Conservation (phyloP, 2,888 invertebrate genomes). For the Acanthopleura granulata region DNA sequence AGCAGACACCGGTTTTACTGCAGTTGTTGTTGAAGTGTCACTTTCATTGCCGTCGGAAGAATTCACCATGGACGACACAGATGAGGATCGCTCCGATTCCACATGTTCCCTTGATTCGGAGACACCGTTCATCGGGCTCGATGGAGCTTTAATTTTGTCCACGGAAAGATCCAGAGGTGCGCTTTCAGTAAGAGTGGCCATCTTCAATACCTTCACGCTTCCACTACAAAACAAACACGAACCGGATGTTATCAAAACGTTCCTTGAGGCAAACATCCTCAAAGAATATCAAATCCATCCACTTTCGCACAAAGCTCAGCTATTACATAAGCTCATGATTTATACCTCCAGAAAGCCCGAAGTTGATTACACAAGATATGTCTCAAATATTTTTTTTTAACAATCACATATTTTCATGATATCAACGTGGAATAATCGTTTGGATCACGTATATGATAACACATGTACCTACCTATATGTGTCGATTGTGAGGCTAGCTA, state of each 20-base stretch:
- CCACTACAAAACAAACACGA: not conserved
- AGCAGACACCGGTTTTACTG: constrained; percentile 15
- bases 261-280: too few relatives aligned
- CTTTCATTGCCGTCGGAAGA: constrained; percentile 39
- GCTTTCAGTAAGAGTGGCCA: constrained; percentile 16
- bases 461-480: too few relatives aligned
- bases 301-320: too few relatives aligned
- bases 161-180: constrained; percentile 10
- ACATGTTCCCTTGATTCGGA: constrained; percentile 22
- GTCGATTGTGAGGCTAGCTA: too few relatives aligned
- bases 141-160: constrained; percentile 4
- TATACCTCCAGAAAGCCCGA: too few relatives aligned
- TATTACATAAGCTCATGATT: too few relatives aligned
- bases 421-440: too few relatives aligned
- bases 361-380: too few relatives aligned
- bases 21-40: constrained; percentile 30
- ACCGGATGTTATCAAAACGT: not conserved
- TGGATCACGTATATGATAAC: too few relatives aligned
- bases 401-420: too few relatives aligned
- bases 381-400: too few relatives aligned
- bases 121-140: not conserved
- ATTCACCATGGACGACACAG: constrained; percentile 29
- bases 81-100: constrained; percentile 30
- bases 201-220: not conserved
- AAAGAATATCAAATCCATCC: too few relatives aligned